phyloP scores from a whole-genome alignment of 1,140 invertebrate species.

The Augochlora pura region DNA sequence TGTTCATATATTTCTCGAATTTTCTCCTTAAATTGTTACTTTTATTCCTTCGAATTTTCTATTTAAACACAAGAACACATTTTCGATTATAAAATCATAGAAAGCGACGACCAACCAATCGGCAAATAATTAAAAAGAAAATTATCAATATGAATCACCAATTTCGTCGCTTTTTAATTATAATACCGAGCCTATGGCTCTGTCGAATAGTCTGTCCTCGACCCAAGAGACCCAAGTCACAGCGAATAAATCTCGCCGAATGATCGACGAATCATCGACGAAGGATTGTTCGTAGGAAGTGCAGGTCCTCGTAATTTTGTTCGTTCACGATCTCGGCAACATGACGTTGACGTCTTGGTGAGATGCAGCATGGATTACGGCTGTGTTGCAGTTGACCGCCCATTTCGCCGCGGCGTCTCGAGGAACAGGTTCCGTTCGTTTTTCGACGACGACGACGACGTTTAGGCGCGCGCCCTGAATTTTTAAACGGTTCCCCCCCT shows the following conservation, averaged over 20 bases:
- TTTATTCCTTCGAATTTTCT: too few species aligned
- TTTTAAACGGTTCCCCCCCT: not conserved
- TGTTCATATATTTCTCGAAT: too few species aligned
- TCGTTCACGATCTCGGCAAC: conserved; percentile 23
- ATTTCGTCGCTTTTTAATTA: not conserved
- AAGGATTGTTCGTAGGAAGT: conserved; percentile 36
- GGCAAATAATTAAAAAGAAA: too few species aligned
- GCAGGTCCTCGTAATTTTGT: conserved; percentile 1
- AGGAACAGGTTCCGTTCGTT: conserved; percentile 7
- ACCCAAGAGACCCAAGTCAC: not conserved
- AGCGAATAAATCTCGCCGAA: not conserved
- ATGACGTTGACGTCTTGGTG: conserved; percentile 43
- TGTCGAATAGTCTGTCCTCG: not conserved
- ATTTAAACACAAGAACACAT: too few species aligned
- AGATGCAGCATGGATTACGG: conserved; percentile 56
- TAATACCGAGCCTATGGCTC: not conserved
- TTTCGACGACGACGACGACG: not conserved
- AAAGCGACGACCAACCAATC: too few species aligned
- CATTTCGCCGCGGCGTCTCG: too few species aligned
- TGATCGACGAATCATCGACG: not conserved
- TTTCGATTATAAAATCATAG: too few species aligned
- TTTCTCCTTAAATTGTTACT: too few species aligned
- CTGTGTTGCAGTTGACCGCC: conserved; percentile 36
- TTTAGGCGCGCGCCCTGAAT: not conserved
- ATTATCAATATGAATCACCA: too few species aligned